A percentile compares a stretch with the other conserved stretches of the same genome.
Evolutionary conservation across 1,140 invertebrate genomes (phyloP).

Genomic region (Xylocopa sonorina): DNA sequence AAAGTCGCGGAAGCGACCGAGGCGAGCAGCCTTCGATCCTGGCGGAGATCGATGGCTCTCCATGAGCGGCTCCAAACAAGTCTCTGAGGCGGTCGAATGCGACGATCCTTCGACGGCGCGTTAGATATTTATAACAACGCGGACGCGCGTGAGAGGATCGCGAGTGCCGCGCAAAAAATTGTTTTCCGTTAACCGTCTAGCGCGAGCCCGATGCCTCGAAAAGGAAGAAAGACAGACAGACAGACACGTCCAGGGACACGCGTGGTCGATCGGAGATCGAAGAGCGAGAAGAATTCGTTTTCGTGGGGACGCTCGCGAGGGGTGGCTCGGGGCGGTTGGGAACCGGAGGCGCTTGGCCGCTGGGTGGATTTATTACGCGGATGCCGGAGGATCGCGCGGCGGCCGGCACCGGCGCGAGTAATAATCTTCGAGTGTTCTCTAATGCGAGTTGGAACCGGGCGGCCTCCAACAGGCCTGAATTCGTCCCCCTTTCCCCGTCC

Average conservation of each 20-base stretch:
- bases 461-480: conserved; percentile 77
- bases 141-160: background rate
- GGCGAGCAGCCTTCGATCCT: conserved; percentile 10
- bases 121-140: background rate
- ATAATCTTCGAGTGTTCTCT: conserved; percentile 80
- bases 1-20: conserved; percentile 17
- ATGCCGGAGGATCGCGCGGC: conserved; percentile 78
- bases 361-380: conserved; percentile 74
- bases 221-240: too few species aligned
- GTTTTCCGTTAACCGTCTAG: background rate
- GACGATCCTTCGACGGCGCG: background rate
- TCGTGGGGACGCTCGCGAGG: too few species aligned
- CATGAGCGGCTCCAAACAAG: background rate
- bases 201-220: too few species aligned
- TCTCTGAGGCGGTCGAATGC: background rate
- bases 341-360: conserved; percentile 12
- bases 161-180: background rate
- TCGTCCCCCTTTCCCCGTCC: conserved; percentile 58
- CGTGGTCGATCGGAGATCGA: too few species aligned
- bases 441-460: conserved; percentile 81
- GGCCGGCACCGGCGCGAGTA: conserved; percentile 75
- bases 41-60: conserved; percentile 35
- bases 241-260: too few species aligned
- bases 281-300: too few species aligned
- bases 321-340: too few species aligned